Evolutionary conservation across 2,797 vertebrate species (phyloP).

Genomic region (Chrysocyon brachyurus): DNA sequence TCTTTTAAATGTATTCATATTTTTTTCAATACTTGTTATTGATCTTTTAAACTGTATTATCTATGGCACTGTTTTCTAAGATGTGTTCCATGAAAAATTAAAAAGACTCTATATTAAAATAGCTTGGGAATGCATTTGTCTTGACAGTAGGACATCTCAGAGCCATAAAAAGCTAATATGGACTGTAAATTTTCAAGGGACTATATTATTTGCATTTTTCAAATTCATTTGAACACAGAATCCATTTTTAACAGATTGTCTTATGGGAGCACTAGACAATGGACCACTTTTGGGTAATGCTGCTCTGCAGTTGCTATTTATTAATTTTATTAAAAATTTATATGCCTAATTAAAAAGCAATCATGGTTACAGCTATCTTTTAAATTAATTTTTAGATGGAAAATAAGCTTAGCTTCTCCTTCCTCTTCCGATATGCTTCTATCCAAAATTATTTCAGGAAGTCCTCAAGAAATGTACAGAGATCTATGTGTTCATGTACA

Average conservation of each 20-base stretch:
- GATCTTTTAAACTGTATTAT: conserved; percentile 39
- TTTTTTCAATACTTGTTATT: background rate
- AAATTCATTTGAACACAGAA: conserved; percentile 51
- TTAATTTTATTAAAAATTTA: conserved; percentile 74
- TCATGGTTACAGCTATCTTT: conserved; percentile 41
- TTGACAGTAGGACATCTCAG: conserved; percentile 12
- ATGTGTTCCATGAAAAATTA: conserved; percentile 28
- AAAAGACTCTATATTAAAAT: conserved; percentile 53
- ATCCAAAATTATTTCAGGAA: conserved; percentile 35
- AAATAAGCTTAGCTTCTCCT: conserved; percentile 1
- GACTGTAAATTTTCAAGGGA: conserved; percentile 55
- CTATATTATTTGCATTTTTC: conserved; percentile 34
- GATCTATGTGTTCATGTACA: background rate
- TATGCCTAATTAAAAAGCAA: conserved; percentile 67
- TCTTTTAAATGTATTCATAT: conserved; percentile 12
- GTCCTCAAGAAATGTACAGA: background rate
- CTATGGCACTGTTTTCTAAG: conserved; percentile 1
- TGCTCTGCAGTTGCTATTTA: conserved; percentile 16
- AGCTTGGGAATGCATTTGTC: conserved; percentile 48
- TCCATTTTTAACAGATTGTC: conserved; percentile 46
- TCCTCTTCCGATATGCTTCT: background rate
- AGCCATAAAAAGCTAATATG: background rate
- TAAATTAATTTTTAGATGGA: conserved; percentile 62
- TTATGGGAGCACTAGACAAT: background rate
- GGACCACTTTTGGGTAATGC: background rate